Evolutionary conservation across 2,797 vertebrate species (phyloP).

Genomic region (Zalophus californianus): DNA sequence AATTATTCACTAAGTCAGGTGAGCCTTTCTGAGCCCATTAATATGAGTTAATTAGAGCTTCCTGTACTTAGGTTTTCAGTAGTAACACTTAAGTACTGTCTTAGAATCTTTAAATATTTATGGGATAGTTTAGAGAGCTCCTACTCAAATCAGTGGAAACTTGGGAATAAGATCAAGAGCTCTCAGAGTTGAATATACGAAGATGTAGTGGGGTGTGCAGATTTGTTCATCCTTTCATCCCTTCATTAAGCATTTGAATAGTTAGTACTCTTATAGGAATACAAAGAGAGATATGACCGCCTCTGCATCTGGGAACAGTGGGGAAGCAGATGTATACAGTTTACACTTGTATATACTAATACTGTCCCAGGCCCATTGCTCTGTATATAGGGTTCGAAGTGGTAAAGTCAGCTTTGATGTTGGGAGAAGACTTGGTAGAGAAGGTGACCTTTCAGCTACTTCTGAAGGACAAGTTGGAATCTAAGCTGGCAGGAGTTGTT

Average conservation of each 20-base stretch:
- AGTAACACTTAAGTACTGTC: constrained; percentile 74
- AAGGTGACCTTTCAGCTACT: background rate
- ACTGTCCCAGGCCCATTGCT: background rate
- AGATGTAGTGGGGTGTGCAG: constrained; percentile 10
- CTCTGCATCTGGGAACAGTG: background rate
- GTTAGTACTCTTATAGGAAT: background rate
- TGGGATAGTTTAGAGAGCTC: constrained; percentile 69
- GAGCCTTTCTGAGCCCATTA: constrained; percentile 71
- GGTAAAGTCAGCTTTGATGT: background rate
- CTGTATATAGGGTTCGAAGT: background rate
- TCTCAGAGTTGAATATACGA: constrained; percentile 69
- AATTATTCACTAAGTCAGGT: constrained; percentile 72
- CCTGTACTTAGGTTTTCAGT: constrained; percentile 75
- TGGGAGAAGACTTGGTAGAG: background rate
- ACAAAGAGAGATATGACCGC: background rate
- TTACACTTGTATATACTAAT: background rate
- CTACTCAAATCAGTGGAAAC: constrained; percentile 75
- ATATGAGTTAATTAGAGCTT: constrained; percentile 81
- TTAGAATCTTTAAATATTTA: constrained; percentile 83
- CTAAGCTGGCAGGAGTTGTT: background rate
- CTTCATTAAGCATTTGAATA: constrained; percentile 55
- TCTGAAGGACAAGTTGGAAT: constrained; percentile 11
- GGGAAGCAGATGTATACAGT: background rate
- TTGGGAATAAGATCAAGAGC: constrained; percentile 76
- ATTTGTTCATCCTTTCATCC: constrained; percentile 71